phyloP scores from a whole-genome alignment of 2,113 vertebrate genomes.

The Pleuronectes platessa region DNA sequence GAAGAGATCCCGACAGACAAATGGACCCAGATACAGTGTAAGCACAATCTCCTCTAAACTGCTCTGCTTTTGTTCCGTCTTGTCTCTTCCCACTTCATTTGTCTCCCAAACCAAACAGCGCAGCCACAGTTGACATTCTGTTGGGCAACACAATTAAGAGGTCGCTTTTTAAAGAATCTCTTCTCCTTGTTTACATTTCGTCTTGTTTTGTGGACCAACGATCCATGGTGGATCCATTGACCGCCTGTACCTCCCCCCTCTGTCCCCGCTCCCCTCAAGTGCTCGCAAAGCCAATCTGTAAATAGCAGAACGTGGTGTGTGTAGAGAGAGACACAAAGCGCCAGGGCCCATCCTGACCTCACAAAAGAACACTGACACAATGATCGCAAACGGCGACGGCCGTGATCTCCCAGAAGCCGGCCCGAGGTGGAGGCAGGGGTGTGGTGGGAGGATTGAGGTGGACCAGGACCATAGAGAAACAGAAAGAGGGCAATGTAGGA shows the following conservation, averaged over 20 bases:
- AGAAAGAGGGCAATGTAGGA: conserved; percentile 55
- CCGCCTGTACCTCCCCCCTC: conserved; percentile 48
- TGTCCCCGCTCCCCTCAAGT: conserved; percentile 58
- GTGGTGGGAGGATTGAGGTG: conserved; percentile 36
- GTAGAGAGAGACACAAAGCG: conserved; percentile 61
- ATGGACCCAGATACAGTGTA: conserved; percentile 85
- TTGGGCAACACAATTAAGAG: conserved; percentile 55
- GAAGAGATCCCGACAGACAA: conserved; percentile 89
- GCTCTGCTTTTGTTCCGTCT: conserved; percentile 43
- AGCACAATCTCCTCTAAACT: conserved; percentile 73
- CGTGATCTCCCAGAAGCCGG: conserved; percentile 47
- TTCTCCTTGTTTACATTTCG: conserved; percentile 74
- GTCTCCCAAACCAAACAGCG: conserved; percentile 61
- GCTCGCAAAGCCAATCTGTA: conserved; percentile 73
- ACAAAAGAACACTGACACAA: conserved; percentile 77
- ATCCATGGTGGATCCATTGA: conserved; percentile 57
- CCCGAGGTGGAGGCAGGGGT: conserved; percentile 24
- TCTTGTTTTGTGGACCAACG: conserved; percentile 70
- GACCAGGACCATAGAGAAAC: conserved; percentile 42
- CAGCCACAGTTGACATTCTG: conserved; percentile 72
- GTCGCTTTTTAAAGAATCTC: conserved; percentile 44
- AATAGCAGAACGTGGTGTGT: conserved; percentile 69
- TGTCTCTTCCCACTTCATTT: conserved; percentile 55
- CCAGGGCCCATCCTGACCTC: conserved; percentile 48
- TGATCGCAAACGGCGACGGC: conserved; percentile 53